Conservation (phyloP, 2,888 invertebrate species). For the Troides aeacus region DNA sequence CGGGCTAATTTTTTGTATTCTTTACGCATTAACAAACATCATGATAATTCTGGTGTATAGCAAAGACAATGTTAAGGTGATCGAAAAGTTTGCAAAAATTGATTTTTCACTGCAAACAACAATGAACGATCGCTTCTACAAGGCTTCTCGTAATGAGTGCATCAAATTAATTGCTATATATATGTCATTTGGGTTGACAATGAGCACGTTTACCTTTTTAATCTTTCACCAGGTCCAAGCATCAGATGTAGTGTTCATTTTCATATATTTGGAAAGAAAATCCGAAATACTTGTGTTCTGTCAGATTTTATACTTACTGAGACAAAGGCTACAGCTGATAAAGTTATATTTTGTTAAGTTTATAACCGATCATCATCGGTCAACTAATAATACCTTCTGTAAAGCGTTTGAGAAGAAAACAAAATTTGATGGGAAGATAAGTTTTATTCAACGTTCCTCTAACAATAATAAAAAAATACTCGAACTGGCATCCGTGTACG, state of each 20-base stretch:
- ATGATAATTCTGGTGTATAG: conserved; percentile 40
- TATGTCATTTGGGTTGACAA: neutral
- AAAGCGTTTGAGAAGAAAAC: conserved; percentile 29
- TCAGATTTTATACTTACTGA: conserved; percentile 20
- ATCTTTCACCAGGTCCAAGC: neutral
- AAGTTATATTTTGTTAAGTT: conserved; percentile 50
- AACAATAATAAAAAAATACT: conserved; percentile 48
- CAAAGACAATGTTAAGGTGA: conserved; percentile 40
- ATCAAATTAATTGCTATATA: neutral
- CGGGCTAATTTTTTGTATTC: conserved; percentile 40
- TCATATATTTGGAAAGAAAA: conserved; percentile 15
- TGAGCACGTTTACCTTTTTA: neutral
- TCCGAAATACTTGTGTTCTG: conserved; percentile 7
- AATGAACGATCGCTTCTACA: conserved; percentile 2
- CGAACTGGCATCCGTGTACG: conserved; percentile 51
- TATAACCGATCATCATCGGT: conserved; percentile 40
- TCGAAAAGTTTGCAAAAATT: conserved; percentile 43
- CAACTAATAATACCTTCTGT: conserved; percentile 31
- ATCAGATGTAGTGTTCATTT: neutral
- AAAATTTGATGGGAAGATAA: conserved; percentile 34
- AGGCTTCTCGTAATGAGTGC: neutral
- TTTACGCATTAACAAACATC: conserved; percentile 41
- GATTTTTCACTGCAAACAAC: conserved; percentile 35
- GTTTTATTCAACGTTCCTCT: conserved; percentile 47
- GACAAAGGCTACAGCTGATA: conserved; percentile 44